Conservation (phyloP, 2,888 invertebrate species). For the Drosophila pseudotakahashii region DNA sequence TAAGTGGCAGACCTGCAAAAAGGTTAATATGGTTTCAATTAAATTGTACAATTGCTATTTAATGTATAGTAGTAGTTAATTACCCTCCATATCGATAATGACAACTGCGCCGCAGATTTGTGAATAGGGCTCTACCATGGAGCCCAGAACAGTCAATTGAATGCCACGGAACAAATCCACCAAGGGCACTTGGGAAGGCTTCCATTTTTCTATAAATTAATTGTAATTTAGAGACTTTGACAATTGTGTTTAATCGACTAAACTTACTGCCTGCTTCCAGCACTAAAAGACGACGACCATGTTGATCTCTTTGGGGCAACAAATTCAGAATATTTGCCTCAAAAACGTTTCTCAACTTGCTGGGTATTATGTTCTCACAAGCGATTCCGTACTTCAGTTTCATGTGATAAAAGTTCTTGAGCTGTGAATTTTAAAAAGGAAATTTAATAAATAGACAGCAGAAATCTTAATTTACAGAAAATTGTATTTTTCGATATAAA, state of each 20-base stretch:
- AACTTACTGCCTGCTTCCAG: conserved; percentile 89
- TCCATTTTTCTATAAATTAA: conserved; percentile 87
- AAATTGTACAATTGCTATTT: neutral
- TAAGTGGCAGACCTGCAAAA: conserved; percentile 86
- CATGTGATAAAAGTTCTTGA: conserved; percentile 90
- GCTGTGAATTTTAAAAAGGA: conserved; percentile 84
- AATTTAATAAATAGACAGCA: too few relatives aligned
- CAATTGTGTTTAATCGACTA: neutral
- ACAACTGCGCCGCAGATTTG: conserved; percentile 91
- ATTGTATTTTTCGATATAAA: too few relatives aligned
- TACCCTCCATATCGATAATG: conserved; percentile 90
- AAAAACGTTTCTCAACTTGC: conserved; percentile 87
- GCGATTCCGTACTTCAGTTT: conserved; percentile 87
- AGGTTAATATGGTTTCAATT: neutral
- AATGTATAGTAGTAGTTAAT: conserved; percentile 9
- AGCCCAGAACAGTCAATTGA: conserved; percentile 89
- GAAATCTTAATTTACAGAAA: too few relatives aligned
- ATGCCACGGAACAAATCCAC: conserved; percentile 89
- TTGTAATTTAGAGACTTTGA: neutral
- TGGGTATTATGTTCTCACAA: conserved; percentile 87
- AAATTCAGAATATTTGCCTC: conserved; percentile 88
- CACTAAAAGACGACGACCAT: conserved; percentile 89
- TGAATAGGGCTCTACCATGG: conserved; percentile 91
- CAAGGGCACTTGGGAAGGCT: conserved; percentile 88
- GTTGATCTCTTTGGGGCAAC: conserved; percentile 88